Evolutionary conservation across 2,888 invertebrate species (phyloP).

Genomic region (Heliconius charithonia): DNA sequence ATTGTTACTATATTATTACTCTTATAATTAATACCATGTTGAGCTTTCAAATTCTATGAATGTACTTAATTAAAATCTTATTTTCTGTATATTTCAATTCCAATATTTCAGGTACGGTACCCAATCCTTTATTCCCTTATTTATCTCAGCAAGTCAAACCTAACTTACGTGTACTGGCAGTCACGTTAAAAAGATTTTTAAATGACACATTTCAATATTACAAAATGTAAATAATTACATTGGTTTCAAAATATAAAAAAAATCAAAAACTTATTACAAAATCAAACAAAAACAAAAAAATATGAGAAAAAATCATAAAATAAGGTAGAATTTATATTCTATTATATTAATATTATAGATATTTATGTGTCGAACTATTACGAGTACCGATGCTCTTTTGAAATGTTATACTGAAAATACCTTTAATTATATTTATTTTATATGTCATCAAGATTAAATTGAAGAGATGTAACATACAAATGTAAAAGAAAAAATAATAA

Average conservation of each 20-base stretch:
- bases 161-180: not conserved
- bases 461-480: constrained; percentile 1
- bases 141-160: not conserved
- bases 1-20: constrained; percentile 7
- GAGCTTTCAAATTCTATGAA: constrained; percentile 68
- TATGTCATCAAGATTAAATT: not conserved
- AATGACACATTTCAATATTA: constrained; percentile 35
- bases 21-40: constrained; percentile 52
- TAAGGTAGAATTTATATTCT: not conserved
- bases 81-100: constrained; percentile 36
- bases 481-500: constrained; percentile 16
- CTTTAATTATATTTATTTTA: not conserved
- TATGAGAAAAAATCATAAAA: constrained; percentile 4
- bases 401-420: not conserved
- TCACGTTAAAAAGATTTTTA: not conserved
- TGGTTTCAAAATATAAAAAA: constrained; percentile 9
- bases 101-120: constrained; percentile 33
- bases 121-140: constrained; percentile 18
- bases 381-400: not conserved
- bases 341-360: not conserved
- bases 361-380: not conserved
- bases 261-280: not conserved
- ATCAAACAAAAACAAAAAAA: not conserved
- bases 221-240: constrained; percentile 19
- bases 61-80: constrained; percentile 47